Percentiles rank a stretch among this genome's conserved stretches.
Evolutionary conservation across 2,797 vertebrate genomes (phyloP).

Genomic region (Brotula barbata): DNA sequence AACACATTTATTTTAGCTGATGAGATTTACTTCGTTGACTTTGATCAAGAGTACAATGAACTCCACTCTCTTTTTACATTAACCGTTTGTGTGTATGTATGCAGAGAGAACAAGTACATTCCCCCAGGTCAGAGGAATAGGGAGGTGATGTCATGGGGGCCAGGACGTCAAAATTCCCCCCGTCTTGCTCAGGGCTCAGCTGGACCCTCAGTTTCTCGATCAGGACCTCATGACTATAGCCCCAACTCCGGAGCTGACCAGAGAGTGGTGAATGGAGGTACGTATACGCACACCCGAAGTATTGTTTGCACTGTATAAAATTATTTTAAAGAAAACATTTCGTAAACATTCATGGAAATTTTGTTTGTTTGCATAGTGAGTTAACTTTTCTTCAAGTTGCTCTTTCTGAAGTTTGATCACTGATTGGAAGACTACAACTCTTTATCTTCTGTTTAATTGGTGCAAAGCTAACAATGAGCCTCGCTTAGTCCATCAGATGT

Average conservation of each 20-base stretch:
- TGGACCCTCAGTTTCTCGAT: slow-evolving; percentile 85
- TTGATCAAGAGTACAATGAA: slow-evolving; percentile 26
- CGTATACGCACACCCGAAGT: slow-evolving; percentile 35
- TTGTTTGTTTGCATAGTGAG: not conserved
- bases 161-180: slow-evolving; percentile 92
- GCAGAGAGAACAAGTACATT: slow-evolving; percentile 98
- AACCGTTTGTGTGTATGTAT: slow-evolving; percentile 16
- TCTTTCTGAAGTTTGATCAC: not conserved
- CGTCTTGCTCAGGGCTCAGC: slow-evolving; percentile 87
- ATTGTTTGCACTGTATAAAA: not conserved
- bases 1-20: slow-evolving; percentile 39
- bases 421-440: not conserved
- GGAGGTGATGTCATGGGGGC: slow-evolving; percentile 93
- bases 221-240: slow-evolving; percentile 92
- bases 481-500: slow-evolving; percentile 7
- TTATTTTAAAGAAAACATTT: not conserved
- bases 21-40: slow-evolving; percentile 25
- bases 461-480: not conserved
- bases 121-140: slow-evolving; percentile 96
- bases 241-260: slow-evolving; percentile 91
- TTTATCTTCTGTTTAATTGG: not conserved
- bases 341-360: not conserved
- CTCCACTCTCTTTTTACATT: slow-evolving; percentile 25
- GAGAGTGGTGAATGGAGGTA: slow-evolving; percentile 98
- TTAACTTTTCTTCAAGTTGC: not conserved